Percentiles rank a stretch among this genome's conserved stretches.
phyloP scores from a whole-genome alignment of 2,888 invertebrate species.

The Hydroisotoma schaefferi region DNA sequence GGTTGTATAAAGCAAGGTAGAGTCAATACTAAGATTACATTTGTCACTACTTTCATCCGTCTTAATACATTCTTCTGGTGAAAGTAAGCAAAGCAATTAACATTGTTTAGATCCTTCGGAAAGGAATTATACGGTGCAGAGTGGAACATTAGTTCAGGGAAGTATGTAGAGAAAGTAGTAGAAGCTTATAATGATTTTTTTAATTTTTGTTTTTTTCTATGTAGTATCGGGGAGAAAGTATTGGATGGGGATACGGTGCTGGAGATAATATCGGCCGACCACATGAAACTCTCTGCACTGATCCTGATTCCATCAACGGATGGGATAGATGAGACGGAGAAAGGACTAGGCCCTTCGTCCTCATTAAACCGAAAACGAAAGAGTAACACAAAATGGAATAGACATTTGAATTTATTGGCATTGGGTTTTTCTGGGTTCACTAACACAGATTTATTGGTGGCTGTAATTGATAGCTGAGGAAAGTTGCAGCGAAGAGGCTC shows the following conservation, averaged over 20 bases:
- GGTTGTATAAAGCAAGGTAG: too few species aligned
- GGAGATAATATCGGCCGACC: constrained; percentile 59
- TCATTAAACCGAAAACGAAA: background rate
- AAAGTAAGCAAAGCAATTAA: too few species aligned
- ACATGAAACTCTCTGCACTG: constrained; percentile 58
- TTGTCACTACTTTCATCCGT: too few species aligned
- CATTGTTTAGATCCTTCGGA: too few species aligned
- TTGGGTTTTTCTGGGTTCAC: background rate
- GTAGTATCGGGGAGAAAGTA: constrained; percentile 55
- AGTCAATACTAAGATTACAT: too few species aligned
- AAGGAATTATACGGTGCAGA: too few species aligned
- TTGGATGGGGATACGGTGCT: constrained; percentile 54
- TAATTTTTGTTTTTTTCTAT: constrained; percentile 15
- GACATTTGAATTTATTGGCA: constrained; percentile 2
- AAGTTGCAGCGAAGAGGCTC: constrained; percentile 9
- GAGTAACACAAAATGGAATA: background rate
- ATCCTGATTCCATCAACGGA: constrained; percentile 28
- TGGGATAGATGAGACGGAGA: too few species aligned
- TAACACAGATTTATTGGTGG: constrained; percentile 4
- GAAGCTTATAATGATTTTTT: too few species aligned
- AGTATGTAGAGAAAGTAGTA: too few species aligned
- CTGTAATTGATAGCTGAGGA: constrained; percentile 11
- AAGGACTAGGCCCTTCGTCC: too few species aligned
- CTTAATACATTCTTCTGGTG: too few species aligned
- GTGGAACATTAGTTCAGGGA: too few species aligned